These are phyloP conservation scores for Samia ricini DNA, from an alignment of 1,140 invertebrate genomes.

Conservation along the genomic window DNA sequence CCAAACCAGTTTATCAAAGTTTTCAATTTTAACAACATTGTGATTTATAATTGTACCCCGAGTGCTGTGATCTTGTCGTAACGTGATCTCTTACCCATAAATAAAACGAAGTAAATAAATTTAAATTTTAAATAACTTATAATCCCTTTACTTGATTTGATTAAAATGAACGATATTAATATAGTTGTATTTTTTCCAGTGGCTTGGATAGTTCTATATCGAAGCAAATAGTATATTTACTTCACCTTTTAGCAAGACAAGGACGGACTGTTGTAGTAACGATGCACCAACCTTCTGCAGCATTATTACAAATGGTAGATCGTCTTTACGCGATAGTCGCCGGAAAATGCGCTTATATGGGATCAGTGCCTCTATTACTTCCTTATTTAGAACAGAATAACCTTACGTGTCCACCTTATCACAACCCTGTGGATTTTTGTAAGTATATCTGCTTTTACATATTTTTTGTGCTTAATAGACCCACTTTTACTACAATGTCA, in stretches of 20 bases:
- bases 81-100: no score
- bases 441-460: conserved; percentile 59
- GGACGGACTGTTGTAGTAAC: conserved; percentile 95
- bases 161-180: background rate
- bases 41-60: no score
- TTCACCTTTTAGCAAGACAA: conserved; percentile 90
- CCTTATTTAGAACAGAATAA: conserved; percentile 86
- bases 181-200: conserved; percentile 72
- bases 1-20: no score
- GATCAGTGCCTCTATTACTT: conserved; percentile 84
- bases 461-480: conserved; percentile 5
- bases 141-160: background rate
- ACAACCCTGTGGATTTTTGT: conserved; percentile 95
- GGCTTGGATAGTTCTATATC: conserved; percentile 95
- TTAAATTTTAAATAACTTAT: no score
- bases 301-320: conserved; percentile 94
- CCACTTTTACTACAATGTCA: no score
- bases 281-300: conserved; percentile 94
- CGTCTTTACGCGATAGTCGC: conserved; percentile 90
- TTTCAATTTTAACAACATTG: no score
- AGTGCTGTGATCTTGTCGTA: no score
- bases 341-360: conserved; percentile 91
- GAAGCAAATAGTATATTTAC: conserved; percentile 89
- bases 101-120: no score
- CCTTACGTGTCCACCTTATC: conserved; percentile 89